Conservation (phyloP, 1,140 invertebrate genomes). For the Coelopa frigida region DNA sequence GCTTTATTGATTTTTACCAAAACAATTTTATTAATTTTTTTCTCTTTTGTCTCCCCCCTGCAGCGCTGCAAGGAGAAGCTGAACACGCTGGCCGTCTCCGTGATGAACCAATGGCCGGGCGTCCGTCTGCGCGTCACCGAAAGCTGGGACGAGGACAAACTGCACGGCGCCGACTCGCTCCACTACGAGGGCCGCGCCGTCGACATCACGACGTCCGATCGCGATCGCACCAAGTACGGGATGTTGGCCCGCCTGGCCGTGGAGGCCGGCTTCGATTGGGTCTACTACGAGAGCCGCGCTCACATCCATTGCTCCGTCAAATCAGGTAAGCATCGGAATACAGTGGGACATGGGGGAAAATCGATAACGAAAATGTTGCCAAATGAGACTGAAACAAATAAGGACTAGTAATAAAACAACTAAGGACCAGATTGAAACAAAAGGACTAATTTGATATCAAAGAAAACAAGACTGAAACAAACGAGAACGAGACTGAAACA, state of each 20-base stretch:
- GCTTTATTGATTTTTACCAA: too few relatives aligned
- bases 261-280: conserved; percentile 97
- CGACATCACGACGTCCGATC: conserved; percentile 89
- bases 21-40: conserved; percentile 14
- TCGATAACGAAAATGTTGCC: too few relatives aligned
- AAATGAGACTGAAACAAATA: too few relatives aligned
- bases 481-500: too few relatives aligned
- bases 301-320: conserved; percentile 97
- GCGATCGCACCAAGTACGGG: conserved; percentile 86
- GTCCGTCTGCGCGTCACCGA: conserved; percentile 87
- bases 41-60: too few relatives aligned
- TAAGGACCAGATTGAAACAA: too few relatives aligned
- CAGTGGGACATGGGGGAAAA: too few relatives aligned
- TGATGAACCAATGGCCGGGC: conserved; percentile 97
- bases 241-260: conserved; percentile 93
- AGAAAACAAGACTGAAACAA: too few relatives aligned
- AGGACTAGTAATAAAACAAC: too few relatives aligned
- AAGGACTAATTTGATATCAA: too few relatives aligned
- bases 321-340: conserved; percentile 68
- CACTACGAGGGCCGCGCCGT: conserved; percentile 95
- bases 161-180: conserved; percentile 71
- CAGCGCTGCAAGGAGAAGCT: conserved; percentile 94
- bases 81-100: conserved; percentile 88
- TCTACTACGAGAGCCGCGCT: conserved; percentile 88
- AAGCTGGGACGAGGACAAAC: conserved; percentile 86